Conservation (phyloP, 2,888 invertebrate genomes). For the Tanypteryx hageni region DNA sequence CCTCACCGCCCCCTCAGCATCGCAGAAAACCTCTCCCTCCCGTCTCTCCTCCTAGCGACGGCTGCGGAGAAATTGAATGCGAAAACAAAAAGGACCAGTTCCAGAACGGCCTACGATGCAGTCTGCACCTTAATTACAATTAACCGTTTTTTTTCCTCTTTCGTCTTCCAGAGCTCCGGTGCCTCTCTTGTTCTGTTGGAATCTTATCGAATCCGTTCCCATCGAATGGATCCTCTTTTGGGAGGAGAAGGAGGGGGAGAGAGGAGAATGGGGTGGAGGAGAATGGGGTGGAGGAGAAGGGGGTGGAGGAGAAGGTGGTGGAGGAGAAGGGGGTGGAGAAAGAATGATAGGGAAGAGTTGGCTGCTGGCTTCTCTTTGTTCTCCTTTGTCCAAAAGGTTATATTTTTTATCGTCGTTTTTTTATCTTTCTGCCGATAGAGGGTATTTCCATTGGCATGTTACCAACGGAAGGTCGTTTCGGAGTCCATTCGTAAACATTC, state of each 20-base stretch:
- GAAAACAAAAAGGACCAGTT: slow-evolving; percentile 52
- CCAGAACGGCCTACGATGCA: slow-evolving; percentile 45
- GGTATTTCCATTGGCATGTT: slow-evolving; percentile 21
- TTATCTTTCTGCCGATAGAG: background rate
- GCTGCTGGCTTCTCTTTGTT: slow-evolving; percentile 6
- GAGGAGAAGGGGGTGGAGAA: background rate
- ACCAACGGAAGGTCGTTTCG: background rate
- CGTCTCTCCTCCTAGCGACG: background rate
- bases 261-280: background rate
- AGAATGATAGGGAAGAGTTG: background rate
- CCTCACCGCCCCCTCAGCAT: background rate
- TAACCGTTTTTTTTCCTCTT: slow-evolving; percentile 13
- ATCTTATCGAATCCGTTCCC: slow-evolving; percentile 22
- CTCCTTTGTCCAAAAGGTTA: background rate
- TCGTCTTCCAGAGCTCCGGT: background rate
- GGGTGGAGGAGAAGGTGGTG: background rate
- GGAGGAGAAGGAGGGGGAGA: background rate
- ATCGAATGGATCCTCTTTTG: slow-evolving; percentile 11
- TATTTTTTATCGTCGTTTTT: background rate
- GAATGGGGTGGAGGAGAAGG: background rate
- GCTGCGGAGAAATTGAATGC: slow-evolving; percentile 59
- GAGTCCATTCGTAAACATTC: background rate
- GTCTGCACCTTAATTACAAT: slow-evolving; percentile 60
- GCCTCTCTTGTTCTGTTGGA: background rate
- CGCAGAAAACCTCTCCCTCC: background rate